Percentiles rank a stretch among this genome's conserved stretches.
Evolutionary conservation across 2,888 invertebrate species (phyloP).

Genomic region (Eupelmus urozonus): DNA sequence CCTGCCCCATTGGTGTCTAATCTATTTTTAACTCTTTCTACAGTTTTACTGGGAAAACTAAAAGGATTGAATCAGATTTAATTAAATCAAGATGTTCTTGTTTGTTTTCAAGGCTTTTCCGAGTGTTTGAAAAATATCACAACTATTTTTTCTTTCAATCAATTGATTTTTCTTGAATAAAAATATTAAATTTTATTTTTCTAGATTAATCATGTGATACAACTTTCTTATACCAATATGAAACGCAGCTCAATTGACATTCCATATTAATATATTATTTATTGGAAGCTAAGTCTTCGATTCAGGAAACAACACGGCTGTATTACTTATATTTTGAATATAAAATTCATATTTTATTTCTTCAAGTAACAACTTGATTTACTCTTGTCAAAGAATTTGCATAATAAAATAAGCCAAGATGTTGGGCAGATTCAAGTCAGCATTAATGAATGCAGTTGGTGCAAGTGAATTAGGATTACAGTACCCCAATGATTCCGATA

Average conservation of each 20-base stretch:
- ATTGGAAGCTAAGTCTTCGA: neutral
- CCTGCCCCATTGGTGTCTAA: too few species aligned
- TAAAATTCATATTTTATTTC: conserved; percentile 2
- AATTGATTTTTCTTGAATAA: neutral
- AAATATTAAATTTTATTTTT: conserved; percentile 2
- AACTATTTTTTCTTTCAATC: too few species aligned
- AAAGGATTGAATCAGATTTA: too few species aligned
- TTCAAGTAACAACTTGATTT: conserved; percentile 16
- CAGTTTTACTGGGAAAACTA: too few species aligned
- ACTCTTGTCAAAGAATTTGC: neutral
- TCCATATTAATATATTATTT: conserved; percentile 41
- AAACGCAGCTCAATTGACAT: conserved; percentile 38
- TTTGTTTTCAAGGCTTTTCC: too few species aligned
- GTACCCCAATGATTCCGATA: conserved; percentile 70
- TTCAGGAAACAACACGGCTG: conserved; percentile 11
- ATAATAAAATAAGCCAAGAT: conserved; percentile 71
- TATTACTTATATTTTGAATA: conserved; percentile 27
- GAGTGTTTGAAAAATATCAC: too few species aligned
- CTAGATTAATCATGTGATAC: conserved; percentile 51
- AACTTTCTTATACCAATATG: conserved; percentile 12
- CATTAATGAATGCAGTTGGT: conserved; percentile 81
- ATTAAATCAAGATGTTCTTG: too few species aligned
- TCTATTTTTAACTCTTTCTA: too few species aligned
- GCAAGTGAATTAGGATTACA: conserved; percentile 76
- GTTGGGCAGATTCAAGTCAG: conserved; percentile 83